Base-by-base conservation (phyloP, 2,888 invertebrate genomes). In the Zelleria hepariella region DNA sequence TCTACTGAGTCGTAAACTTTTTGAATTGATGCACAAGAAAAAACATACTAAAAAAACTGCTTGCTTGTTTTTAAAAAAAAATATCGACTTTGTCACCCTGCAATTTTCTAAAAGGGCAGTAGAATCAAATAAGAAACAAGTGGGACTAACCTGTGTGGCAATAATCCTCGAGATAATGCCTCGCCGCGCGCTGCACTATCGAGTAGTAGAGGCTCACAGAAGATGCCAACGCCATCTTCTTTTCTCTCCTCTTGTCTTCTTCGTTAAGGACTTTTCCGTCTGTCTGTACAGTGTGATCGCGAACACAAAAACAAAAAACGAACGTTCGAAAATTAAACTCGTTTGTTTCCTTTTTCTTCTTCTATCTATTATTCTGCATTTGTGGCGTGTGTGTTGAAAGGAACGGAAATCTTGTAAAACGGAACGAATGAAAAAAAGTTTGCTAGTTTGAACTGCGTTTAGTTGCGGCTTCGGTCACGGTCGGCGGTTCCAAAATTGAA, bases 181-280 rank as follows among this genome's bases (percentile, higher is more conserved):
- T 89, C 68, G 92, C 92, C 66, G 92, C 91, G 70, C 92, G 90
- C 84, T 92, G 92, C 83, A 92, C 92, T 80, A 92, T 91, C 70
- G 92, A 92, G 85, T 92, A 92, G 83, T 92, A 92, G 71, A 92
- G 83, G 86, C 92, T 92, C 82, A 92, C 92, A 82, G 92, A 92
- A 78, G 91, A 91, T 74, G 92, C 91, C 67, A 91, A 88, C 79
- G 89, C 89, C 89, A 89, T 89, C 71, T 81, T 87, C 76, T 80
- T 66, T 73, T 74, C 66, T 77, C 67, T 74, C 72, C 76, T 77
- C 60, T 69, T 62, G 69, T 69, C 66, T 67, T 72, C 67, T 67
- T 67, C 15, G 49, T n/a, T 63, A 62, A 64, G 58, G 64, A 66
- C 59, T 59, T 62, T 54, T 73, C 71, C 69, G 21, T 55, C 25